Percentiles rank a stretch among this genome's conserved stretches.
Conservation (phyloP, 2,888 invertebrate genomes). For the Sesamia inferens region DNA sequence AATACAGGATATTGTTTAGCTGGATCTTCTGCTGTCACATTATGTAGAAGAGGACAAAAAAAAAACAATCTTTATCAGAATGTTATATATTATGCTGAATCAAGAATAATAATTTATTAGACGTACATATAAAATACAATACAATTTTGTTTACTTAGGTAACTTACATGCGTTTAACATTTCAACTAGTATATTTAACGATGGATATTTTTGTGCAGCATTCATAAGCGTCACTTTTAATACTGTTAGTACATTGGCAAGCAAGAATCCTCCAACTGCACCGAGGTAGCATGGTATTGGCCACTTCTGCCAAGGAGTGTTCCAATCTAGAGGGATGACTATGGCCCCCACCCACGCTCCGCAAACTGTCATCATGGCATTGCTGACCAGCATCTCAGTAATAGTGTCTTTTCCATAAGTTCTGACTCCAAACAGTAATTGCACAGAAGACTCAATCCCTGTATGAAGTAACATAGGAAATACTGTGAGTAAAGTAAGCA, state of each 20-base stretch:
- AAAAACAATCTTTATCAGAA: neutral
- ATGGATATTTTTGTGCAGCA: conserved; percentile 81
- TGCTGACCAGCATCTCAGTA: conserved; percentile 89
- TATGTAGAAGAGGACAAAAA: neutral
- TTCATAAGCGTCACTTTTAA: conserved; percentile 81
- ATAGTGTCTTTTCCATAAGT: conserved; percentile 87
- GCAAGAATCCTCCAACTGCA: conserved; percentile 91
- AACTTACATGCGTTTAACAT: conserved; percentile 75
- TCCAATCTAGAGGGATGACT: conserved; percentile 97
- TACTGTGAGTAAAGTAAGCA: conserved; percentile 91
- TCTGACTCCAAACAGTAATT: conserved; percentile 88
- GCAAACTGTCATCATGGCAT: conserved; percentile 90
- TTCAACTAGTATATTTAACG: conserved; percentile 75
- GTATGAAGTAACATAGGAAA: conserved; percentile 91
- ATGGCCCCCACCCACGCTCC: conserved; percentile 96
- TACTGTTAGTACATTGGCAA: conserved; percentile 89
- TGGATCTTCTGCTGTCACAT: neutral
- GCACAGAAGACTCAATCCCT: conserved; percentile 90
- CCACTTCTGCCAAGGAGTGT: conserved; percentile 96
- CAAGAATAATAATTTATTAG: conserved; percentile 29
- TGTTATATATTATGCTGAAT: neutral
- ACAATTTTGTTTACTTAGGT: conserved; percentile 68
- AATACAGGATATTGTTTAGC: neutral
- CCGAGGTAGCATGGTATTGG: conserved; percentile 93
- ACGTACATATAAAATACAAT: conserved; percentile 28